These are phyloP conservation scores for Palythoa grandiflora DNA, from an alignment of 92 coral and sea anemone species.

Conservation along the genomic window DNA sequence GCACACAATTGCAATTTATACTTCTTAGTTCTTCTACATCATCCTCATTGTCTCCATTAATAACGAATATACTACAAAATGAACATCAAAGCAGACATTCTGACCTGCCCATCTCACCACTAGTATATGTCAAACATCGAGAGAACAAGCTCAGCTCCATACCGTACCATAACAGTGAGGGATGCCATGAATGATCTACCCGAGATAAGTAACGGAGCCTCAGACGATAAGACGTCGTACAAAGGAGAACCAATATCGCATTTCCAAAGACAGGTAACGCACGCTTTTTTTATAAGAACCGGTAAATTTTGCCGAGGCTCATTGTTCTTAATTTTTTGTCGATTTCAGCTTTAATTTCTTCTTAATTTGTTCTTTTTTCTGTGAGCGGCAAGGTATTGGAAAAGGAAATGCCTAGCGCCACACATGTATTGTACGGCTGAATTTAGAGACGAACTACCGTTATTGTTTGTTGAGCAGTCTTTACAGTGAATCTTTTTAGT, in stretches of 20 bases:
- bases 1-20: no score
- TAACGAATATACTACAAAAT: not conserved
- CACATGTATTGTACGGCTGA: no score
- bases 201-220: constrained; percentile 91
- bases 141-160: constrained; percentile 92
- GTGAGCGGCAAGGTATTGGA: no score
- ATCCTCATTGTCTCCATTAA: not conserved
- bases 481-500: no score
- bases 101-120: not conserved
- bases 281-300: no score
- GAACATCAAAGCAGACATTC: not conserved
- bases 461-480: no score
- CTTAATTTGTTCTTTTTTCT: no score
- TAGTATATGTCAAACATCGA: constrained; percentile 90
- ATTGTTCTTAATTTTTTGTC: no score
- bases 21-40: not conserved
- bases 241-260: constrained; percentile 92
- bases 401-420: no score
- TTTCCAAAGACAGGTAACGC: constrained; percentile 88
- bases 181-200: constrained; percentile 99
- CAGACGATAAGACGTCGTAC: constrained; percentile 73
- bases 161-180: constrained; percentile 94
- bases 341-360: no score
- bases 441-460: no score
- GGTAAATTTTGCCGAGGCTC: no score